A percentile compares a stretch with the other conserved stretches of the same genome.
Evolutionary conservation across 2,888 invertebrate genomes (phyloP).

Genomic region (Drosophila mercatorum): DNA sequence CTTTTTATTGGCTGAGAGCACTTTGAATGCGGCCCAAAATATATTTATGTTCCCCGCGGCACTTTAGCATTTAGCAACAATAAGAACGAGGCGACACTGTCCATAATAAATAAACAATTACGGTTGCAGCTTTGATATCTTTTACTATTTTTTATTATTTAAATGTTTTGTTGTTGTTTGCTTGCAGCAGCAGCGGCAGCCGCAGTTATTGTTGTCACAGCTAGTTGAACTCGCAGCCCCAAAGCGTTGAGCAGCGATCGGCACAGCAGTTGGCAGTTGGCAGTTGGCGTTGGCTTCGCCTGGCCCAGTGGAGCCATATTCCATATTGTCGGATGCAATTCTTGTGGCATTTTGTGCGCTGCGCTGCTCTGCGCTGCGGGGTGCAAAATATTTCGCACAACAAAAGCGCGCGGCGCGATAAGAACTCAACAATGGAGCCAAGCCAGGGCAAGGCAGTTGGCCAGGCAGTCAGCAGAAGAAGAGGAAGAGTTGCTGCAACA

Average conservation of each 20-base stretch:
- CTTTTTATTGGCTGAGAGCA: not conserved
- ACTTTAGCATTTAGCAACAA: constrained; percentile 69
- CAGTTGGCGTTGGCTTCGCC: constrained; percentile 7
- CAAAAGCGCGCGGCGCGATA: constrained; percentile 66
- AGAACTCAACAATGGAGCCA: constrained; percentile 66
- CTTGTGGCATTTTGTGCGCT: constrained; percentile 63
- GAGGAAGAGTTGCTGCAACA: not conserved
- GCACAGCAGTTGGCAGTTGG: constrained; percentile 50
- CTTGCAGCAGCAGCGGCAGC: not conserved
- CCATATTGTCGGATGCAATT: constrained; percentile 49
- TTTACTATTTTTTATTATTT: constrained; percentile 13
- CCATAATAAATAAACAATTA: constrained; percentile 83
- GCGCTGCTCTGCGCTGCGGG: constrained; percentile 65
- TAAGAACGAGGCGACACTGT: constrained; percentile 20
- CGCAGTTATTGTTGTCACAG: constrained; percentile 19
- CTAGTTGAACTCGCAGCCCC: constrained; percentile 47
- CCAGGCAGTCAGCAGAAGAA: not conserved
- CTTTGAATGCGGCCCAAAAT: not conserved
- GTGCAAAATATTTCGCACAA: constrained; percentile 67
- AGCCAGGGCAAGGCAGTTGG: not conserved
- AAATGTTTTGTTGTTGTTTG: constrained; percentile 6
- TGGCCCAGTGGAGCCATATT: constrained; percentile 24
- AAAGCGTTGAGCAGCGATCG: constrained; percentile 33
- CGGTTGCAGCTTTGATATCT: constrained; percentile 53
- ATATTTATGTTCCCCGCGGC: constrained; percentile 60